Conservation (phyloP, 2,797 vertebrate genomes). For the Channallabes apus region DNA sequence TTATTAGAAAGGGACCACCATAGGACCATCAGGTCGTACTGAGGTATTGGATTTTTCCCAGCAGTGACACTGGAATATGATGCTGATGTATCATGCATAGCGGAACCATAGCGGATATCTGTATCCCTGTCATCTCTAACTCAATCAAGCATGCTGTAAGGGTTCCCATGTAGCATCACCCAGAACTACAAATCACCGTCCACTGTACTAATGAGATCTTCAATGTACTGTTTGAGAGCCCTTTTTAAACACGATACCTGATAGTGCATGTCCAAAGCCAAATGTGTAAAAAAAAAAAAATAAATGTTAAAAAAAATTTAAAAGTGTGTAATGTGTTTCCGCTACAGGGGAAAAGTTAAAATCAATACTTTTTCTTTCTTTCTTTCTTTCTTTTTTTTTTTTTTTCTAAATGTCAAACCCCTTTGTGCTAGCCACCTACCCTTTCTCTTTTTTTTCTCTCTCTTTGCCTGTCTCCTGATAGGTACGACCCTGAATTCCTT, state of each 20-base stretch:
- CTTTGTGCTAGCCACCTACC: constrained; percentile 76
- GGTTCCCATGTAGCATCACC: neutral
- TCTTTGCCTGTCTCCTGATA: constrained; percentile 83
- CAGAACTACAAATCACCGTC: neutral
- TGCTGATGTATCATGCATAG: neutral
- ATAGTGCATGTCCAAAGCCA: constrained; percentile 68
- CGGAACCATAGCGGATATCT: neutral
- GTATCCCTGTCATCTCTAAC: neutral
- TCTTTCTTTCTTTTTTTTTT: constrained; percentile 40
- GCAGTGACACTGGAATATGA: neutral
- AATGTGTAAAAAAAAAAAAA: constrained; percentile 43
- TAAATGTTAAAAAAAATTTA: no score
- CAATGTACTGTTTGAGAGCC: constrained; percentile 53
- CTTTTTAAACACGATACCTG: constrained; percentile 65
- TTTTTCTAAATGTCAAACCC: constrained; percentile 57
- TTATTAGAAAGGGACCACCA: neutral
- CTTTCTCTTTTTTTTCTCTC: constrained; percentile 73
- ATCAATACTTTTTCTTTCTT: constrained; percentile 59
- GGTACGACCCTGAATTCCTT: constrained; percentile 87
- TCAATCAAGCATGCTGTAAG: neutral
- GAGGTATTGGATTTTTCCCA: neutral
- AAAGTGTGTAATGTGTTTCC: constrained; percentile 66
- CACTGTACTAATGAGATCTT: neutral
- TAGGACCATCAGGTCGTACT: neutral
- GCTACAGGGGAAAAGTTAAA: constrained; percentile 59